Percentiles rank a stretch among this genome's conserved stretches.
Conservation (phyloP, 2,113 vertebrate genomes). For the Mustelus asterias region DNA sequence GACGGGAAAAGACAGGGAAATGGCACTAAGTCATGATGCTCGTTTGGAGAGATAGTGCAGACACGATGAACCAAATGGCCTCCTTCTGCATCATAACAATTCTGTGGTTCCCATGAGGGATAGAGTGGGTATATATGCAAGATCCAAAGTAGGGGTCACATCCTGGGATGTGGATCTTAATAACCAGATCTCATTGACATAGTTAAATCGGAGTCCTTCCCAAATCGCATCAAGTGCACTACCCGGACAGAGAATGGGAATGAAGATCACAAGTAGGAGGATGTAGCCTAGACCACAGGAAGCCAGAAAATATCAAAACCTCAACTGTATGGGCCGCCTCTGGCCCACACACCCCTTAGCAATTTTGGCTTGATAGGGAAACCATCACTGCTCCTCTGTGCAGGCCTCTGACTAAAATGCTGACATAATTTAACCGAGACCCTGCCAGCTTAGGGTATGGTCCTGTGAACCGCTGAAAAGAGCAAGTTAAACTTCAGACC, state of each 20-base stretch:
- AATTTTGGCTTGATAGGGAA: neutral
- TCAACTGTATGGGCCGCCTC: neutral
- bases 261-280: neutral
- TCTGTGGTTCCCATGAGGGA: neutral
- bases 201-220: neutral
- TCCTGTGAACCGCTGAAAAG: neutral
- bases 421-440: neutral
- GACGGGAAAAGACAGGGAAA: no score
- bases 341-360: neutral
- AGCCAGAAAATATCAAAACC: neutral
- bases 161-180: neutral
- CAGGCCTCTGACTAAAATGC: neutral
- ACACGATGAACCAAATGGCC: no score
- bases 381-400: neutral
- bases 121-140: neutral
- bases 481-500: neutral
- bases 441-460: neutral
- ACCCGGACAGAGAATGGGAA: neutral
- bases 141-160: neutral
- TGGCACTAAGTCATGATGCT: no score
- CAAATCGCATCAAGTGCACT: neutral
- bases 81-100: no score
- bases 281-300: neutral
- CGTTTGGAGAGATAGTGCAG: no score
- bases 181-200: neutral